Percentiles rank a stretch among this genome's conserved stretches.
phyloP scores from a whole-genome alignment of 2,888 invertebrate genomes.

The Phytoseiulus persimilis region DNA sequence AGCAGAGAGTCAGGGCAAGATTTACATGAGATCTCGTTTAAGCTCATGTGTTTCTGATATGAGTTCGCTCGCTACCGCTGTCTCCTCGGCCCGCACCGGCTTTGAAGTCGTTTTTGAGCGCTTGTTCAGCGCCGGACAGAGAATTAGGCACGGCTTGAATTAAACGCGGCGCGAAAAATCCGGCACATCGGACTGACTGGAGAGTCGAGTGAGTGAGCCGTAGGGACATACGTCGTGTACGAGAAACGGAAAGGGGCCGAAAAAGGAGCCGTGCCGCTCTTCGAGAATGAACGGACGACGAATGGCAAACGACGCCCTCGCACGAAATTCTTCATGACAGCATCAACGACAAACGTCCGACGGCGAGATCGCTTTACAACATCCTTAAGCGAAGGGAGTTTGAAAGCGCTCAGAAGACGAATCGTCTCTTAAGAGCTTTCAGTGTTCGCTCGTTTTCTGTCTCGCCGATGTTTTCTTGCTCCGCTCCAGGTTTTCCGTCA shows the following conservation, averaged over 20 bases:
- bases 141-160: background rate
- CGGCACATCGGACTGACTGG: background rate
- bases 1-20: background rate
- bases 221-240: background rate
- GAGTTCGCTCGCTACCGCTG: background rate
- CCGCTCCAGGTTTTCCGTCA: background rate
- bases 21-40: background rate
- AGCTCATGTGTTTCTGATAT: background rate
- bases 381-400: background rate
- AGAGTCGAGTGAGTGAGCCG: background rate
- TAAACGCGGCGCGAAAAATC: background rate
- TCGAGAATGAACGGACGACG: background rate
- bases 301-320: background rate
- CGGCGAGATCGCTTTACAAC: conserved; percentile 5
- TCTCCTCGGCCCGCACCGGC: background rate
- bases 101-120: background rate
- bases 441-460: background rate
- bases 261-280: background rate
- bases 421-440: conserved; percentile 5
- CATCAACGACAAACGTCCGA: background rate
- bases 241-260: background rate
- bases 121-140: background rate
- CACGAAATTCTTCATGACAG: background rate
- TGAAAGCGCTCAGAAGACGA: background rate
- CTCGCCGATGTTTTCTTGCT: background rate